phyloP scores from a whole-genome alignment of 2,888 invertebrate genomes.

The Patella pellucida region DNA sequence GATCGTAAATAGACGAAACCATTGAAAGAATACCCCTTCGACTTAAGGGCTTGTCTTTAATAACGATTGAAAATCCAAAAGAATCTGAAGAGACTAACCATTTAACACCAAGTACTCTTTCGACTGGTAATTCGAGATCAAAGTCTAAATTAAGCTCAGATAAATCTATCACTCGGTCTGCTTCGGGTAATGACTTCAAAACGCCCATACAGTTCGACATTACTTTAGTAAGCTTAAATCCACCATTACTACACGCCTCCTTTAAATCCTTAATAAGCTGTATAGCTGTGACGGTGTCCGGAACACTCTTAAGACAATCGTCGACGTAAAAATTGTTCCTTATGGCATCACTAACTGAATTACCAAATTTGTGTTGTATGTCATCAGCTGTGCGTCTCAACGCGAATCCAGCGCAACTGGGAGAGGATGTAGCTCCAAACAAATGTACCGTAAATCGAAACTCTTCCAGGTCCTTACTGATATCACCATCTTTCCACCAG shows the following conservation, averaged over 20 bases:
- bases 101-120: constrained; percentile 10
- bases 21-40: constrained; percentile 10
- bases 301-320: constrained; percentile 9
- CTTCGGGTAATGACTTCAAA: background rate
- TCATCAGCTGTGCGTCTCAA: background rate
- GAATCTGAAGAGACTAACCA: background rate
- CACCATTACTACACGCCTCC: background rate
- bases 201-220: background rate
- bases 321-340: constrained; percentile 13
- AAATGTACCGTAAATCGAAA: constrained; percentile 27
- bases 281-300: background rate
- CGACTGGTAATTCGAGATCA: constrained; percentile 10
- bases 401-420: constrained; percentile 3
- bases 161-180: background rate
- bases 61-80: background rate
- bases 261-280: background rate
- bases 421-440: constrained; percentile 39
- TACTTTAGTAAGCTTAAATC: constrained; percentile 10
- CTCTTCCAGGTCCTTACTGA: constrained; percentile 4
- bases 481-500: constrained; percentile 30
- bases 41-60: background rate
- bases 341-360: background rate
- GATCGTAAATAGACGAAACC: constrained; percentile 7
- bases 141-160: background rate
- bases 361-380: background rate